Evolutionary conservation across 2,888 invertebrate genomes (phyloP), one percentile per base, ranked within the genome.

Genomic region (Lasius fuliginosus): DNA sequence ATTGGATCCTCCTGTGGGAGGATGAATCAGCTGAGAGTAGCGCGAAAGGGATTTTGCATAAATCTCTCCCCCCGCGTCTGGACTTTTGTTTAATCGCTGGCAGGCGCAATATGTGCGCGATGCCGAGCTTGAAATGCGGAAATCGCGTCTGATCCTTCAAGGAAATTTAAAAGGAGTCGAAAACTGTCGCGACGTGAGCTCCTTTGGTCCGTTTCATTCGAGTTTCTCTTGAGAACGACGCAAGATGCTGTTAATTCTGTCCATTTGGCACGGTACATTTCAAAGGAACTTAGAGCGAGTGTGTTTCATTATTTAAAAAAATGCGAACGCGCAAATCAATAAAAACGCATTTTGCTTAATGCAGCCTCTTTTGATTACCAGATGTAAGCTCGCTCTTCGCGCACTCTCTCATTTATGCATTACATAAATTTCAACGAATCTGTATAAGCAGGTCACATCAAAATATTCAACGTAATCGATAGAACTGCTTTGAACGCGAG

Each of bases 231-330:
- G 27, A 42, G 33, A 58, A 42, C 11, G 15, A 4, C 18, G 3
- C 27, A 27, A 65, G 27, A n/a, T 49, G 27, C 18, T 68, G 23
- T 18, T 56, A 65, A 76, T 67, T 65, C 18, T 62, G 46, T 56
- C 40, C n/a, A n/a, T n/a, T n/a, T n/a, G n/a, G 8, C 30, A 18
- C 15, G 18, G 8, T 33, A 27, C 23, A 27, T 79, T 58, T 69
- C 23, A 40, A 67, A 27, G 23, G 3, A 33, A 42, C 5, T 4
- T 46, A 30, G 0, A 67, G 23, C 60, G 27, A 9, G 8, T 11
- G 27, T 18, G 27, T 1, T 56, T n/a, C 15, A 58, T 79, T 79
- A 58, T 60, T 79, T 58, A 69, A 69, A 23, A 23, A 23, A 23
- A 42, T 6, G 27, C 3, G n/a, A 27, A 36, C 30, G 36, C 1